Percentiles rank a stretch among this genome's conserved stretches.
phyloP scores from a whole-genome alignment of 2,888 invertebrate genomes.

The Aproaerema taeniolella region DNA sequence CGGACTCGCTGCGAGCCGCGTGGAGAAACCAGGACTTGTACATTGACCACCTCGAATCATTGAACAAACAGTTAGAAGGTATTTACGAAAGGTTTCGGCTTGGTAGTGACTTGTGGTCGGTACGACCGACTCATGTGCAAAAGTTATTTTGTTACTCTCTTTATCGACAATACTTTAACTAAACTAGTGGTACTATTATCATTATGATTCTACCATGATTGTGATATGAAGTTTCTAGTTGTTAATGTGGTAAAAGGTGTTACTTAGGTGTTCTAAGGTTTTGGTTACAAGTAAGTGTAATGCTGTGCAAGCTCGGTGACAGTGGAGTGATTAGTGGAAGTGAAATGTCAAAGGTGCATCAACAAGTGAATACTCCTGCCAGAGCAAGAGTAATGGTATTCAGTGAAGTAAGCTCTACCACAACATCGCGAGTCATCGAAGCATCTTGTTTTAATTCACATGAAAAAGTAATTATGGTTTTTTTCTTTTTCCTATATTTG shows the following conservation, averaged over 20 bases:
- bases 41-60: conserved; percentile 85
- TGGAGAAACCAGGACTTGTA: conserved; percentile 88
- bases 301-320: conserved; percentile 47
- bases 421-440: conserved; percentile 15
- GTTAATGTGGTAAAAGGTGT: conserved; percentile 64
- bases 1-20: conserved; percentile 81
- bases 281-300: conserved; percentile 50
- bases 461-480: conserved; percentile 68
- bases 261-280: conserved; percentile 61
- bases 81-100: conserved; percentile 76
- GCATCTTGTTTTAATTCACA: conserved; percentile 34
- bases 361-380: conserved; percentile 35
- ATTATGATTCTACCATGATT: conserved; percentile 50
- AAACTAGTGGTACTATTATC: conserved; percentile 67
- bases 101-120: conserved; percentile 65
- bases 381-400: conserved; percentile 42
- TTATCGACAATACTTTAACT: conserved; percentile 77
- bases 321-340: conserved; percentile 60
- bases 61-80: conserved; percentile 88
- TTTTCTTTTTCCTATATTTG: conserved; percentile 49
- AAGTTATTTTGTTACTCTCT: conserved; percentile 56
- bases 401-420: conserved; percentile 40
- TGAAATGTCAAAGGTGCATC: conserved; percentile 28
- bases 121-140: conserved; percentile 45
- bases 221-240: conserved; percentile 52